Evolutionary conservation across 2,888 invertebrate genomes (phyloP), one percentile per base, ranked within the genome.

Genomic region (Acleris literana): DNA sequence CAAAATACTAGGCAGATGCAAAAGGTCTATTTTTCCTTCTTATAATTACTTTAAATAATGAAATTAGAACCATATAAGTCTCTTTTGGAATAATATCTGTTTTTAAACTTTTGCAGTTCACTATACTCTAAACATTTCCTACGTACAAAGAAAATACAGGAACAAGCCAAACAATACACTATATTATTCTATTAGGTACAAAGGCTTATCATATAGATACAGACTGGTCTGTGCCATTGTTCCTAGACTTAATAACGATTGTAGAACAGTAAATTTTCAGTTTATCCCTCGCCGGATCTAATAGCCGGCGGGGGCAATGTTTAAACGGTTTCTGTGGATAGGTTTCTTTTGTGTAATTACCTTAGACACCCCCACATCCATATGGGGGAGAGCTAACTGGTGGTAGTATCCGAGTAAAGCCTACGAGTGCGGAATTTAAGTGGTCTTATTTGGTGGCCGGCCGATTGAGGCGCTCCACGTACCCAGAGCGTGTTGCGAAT

Each of bases 331-430:
- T 77, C 81, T 80, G 81, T 78, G 79, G 78, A 80, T 81, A 79
- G 78, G 81, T 87, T 90, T 85, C 87, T 86, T 87, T 88, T 89
- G 88, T 88, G 89, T 88, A 89, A 90, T 90, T 88, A 88, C 85
- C 75, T 76, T 79, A 77, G 84, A 81, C 81, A 80, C 77, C 76
- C 80, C 77, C 86, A 83, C 84, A 86, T 85, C 86, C 60, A 55
- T 83, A 87, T 78, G 83, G 87, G 79, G 81, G 80, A 33, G 80
- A 82, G 82, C 85, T 86, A 85, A 85, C 85, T 81, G 84, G 81
- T 79, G 80, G 78, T 84, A 80, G 86, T 88, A 88, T 86, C 86
- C 81, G 82, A 84, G 80, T 83, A 80, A 84, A 83, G 83, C 78
- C 78, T 83, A 89, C 90, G 90, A 80, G 83, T 74, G 71, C 78